Percentiles rank a stretch among this genome's conserved stretches.
Evolutionary conservation across 2,797 vertebrate genomes (phyloP).

Genomic region (Salarias fasciatus): DNA sequence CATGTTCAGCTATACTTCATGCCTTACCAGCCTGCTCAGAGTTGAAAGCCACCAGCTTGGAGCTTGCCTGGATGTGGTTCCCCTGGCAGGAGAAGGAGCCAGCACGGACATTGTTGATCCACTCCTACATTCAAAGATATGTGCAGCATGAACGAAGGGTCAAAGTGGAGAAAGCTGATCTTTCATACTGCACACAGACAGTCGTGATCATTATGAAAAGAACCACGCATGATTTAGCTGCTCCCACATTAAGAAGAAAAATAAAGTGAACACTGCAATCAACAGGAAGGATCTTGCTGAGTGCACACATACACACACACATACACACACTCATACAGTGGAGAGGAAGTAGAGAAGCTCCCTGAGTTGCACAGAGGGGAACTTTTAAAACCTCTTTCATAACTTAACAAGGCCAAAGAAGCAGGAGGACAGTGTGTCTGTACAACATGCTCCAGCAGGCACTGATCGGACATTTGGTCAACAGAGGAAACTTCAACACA

Average conservation of each 20-base stretch:
- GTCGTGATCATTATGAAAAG: background rate
- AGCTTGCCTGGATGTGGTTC: conserved; percentile 90
- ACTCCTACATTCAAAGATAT: conserved; percentile 80
- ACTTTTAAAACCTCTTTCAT: conserved; percentile 61
- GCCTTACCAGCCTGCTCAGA: conserved; percentile 86
- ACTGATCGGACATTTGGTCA: background rate
- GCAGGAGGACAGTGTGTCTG: conserved; percentile 20
- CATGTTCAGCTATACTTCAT: background rate
- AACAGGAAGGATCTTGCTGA: conserved; percentile 73
- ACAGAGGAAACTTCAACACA: background rate
- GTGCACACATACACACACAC: conserved; percentile 1
- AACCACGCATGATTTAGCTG: background rate
- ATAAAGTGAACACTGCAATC: conserved; percentile 16
- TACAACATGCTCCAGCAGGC: conserved; percentile 30
- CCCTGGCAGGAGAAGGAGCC: conserved; percentile 83
- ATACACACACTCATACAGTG: conserved; percentile 22
- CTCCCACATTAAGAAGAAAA: conserved; percentile 10
- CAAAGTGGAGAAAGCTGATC: too few species aligned
- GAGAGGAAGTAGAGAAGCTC: conserved; percentile 72
- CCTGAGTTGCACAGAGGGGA: conserved; percentile 49
- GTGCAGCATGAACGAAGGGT: too few species aligned
- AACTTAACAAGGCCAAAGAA: conserved; percentile 54
- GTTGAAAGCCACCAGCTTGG: conserved; percentile 87
- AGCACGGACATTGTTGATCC: conserved; percentile 86
- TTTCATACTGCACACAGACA: too few species aligned